These are phyloP conservation scores for Mesitornis unicolor DNA, from an alignment of 2,113 vertebrate genomes.

Conservation along the genomic window DNA sequence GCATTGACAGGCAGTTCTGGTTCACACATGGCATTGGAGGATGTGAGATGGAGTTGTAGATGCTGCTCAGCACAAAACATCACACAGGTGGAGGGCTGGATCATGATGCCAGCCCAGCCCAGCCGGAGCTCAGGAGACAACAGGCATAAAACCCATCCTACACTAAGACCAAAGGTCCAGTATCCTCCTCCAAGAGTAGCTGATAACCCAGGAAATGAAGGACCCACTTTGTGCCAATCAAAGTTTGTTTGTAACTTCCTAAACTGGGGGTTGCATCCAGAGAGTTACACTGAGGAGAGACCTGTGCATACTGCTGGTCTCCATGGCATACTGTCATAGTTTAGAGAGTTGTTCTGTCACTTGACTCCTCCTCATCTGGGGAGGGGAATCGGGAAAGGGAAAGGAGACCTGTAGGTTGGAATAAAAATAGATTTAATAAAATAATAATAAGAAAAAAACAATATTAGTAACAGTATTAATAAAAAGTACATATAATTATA, in stretches of 20 bases:
- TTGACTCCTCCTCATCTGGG: too few relatives aligned
- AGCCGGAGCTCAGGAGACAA: background rate
- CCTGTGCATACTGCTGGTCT: background rate
- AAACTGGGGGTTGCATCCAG: background rate
- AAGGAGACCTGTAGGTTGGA: too few relatives aligned
- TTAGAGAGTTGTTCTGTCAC: too few relatives aligned
- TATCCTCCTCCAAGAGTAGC: background rate
- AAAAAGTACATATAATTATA: too few relatives aligned
- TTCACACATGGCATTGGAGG: fast-evolving
- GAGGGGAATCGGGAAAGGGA: too few relatives aligned
- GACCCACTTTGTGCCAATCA: background rate
- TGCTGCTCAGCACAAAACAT: background rate
- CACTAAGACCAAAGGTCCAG: background rate
- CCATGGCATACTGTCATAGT: too few relatives aligned
- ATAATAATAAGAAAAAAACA: too few relatives aligned
- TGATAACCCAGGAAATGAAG: background rate
- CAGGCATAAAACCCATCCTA: background rate
- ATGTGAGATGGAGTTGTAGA: background rate
- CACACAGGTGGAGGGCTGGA: background rate
- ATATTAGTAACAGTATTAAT: too few relatives aligned
- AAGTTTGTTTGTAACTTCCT: background rate
- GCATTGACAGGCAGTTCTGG: background rate
- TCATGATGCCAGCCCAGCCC: background rate
- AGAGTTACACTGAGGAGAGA: background rate
- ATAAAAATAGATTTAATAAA: too few relatives aligned